phyloP scores from a whole-genome alignment of 2,888 invertebrate genomes.

The Caenorhabditis drosophilae region DNA sequence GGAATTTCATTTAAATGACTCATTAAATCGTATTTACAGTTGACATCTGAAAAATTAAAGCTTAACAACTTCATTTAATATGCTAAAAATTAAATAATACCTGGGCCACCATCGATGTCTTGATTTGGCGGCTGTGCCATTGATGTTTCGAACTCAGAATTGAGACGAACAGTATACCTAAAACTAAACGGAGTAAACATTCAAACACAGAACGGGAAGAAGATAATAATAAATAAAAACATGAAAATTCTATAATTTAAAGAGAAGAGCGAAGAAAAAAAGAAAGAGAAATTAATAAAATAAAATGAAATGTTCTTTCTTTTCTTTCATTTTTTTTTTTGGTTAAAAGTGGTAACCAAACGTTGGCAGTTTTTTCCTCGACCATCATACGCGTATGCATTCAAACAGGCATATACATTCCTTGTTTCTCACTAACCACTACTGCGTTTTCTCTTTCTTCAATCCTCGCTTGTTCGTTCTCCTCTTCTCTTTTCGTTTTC shows the following conservation, averaged over 20 bases:
- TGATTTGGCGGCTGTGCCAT: too few species aligned
- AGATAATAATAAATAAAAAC: constrained; percentile 14
- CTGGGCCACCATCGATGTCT: neutral
- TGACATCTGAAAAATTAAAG: constrained; percentile 3
- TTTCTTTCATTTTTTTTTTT: constrained; percentile 9
- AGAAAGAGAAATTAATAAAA: too few species aligned
- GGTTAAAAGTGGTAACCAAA: too few species aligned
- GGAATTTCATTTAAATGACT: constrained; percentile 29
- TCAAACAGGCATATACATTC: too few species aligned
- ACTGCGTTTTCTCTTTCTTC: too few species aligned
- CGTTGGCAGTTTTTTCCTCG: too few species aligned
- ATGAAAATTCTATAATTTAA: too few species aligned
- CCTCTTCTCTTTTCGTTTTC: too few species aligned
- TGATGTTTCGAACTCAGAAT: neutral
- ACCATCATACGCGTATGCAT: too few species aligned
- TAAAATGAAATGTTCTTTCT: constrained; percentile 17
- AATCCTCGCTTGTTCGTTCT: too few species aligned
- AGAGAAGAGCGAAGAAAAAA: too few species aligned
- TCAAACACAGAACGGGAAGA: neutral
- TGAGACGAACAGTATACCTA: constrained; percentile 12
- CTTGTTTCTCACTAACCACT: too few species aligned
- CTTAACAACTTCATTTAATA: neutral
- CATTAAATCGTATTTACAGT: constrained; percentile 17
- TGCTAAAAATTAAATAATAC: neutral
- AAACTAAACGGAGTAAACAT: neutral